phyloP scores from a whole-genome alignment of 2,888 invertebrate genomes.

The Cacoxenus indagator region DNA sequence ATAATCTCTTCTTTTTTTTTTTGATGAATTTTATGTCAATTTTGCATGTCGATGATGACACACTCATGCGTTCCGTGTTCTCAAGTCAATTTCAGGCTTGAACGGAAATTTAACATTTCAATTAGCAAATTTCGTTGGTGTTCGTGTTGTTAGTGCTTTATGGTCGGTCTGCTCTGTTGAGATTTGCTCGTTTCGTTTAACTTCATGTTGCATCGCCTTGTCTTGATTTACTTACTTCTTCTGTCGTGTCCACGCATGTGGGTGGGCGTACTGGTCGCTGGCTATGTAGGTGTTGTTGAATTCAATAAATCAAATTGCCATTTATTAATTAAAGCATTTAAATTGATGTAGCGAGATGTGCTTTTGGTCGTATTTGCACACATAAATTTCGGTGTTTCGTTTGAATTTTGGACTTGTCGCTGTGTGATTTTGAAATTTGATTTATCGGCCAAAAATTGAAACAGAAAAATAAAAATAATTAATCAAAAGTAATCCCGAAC shows the following conservation, averaged over 20 bases:
- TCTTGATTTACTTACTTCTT: constrained; percentile 16
- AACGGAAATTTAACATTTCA: constrained; percentile 70
- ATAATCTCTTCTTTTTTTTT: neutral
- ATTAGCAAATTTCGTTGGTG: constrained; percentile 44
- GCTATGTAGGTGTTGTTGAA: neutral
- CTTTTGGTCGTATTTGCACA: too few relatives aligned
- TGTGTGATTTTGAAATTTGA: neutral
- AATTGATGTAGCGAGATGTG: constrained; percentile 33
- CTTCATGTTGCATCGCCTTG: neutral
- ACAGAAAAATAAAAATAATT: too few relatives aligned
- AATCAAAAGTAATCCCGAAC: too few relatives aligned
- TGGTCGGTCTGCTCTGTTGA: constrained; percentile 26
- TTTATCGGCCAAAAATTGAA: too few relatives aligned
- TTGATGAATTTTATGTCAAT: neutral
- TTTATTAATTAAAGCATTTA: constrained; percentile 55
- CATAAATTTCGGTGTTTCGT: too few relatives aligned
- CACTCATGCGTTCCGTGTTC: neutral
- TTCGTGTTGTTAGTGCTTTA: neutral
- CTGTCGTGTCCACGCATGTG: neutral
- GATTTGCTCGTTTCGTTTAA: constrained; percentile 30
- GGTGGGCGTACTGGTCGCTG: constrained; percentile 23
- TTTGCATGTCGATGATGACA: neutral
- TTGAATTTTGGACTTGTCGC: neutral
- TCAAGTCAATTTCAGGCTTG: constrained; percentile 69
- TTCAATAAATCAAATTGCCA: constrained; percentile 57